Conservation (phyloP, 1,140 invertebrate species). For the Caenorhabditis tropicalis region DNA sequence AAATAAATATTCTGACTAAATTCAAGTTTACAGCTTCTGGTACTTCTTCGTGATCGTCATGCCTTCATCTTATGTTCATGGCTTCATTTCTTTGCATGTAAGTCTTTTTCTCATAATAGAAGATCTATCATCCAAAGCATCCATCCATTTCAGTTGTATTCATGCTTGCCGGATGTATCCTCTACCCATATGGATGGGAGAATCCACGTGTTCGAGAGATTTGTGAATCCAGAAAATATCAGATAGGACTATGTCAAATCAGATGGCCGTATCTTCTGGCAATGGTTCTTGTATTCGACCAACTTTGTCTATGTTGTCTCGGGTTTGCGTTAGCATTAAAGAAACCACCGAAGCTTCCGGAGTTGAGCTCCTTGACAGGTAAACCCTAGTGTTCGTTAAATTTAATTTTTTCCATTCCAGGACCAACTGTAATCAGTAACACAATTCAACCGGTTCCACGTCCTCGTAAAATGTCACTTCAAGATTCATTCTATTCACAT, state of each 20-base stretch:
- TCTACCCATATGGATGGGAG: conserved; percentile 93
- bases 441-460: conserved; percentile 38
- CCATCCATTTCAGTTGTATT: conserved; percentile 79
- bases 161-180: conserved; percentile 83
- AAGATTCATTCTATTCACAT: conserved; percentile 24
- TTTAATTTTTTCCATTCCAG: too few species aligned
- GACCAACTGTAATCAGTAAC: conserved; percentile 1
- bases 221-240: conserved; percentile 83
- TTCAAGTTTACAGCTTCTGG: conserved; percentile 48
- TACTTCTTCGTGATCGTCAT: conserved; percentile 54
- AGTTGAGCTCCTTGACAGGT: conserved; percentile 29
- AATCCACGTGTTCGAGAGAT: conserved; percentile 82
- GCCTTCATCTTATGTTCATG: conserved; percentile 53
- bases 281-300: conserved; percentile 88
- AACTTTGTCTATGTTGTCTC: conserved; percentile 84
- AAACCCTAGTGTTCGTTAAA: too few species aligned
- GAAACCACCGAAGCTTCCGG: conserved; percentile 75
- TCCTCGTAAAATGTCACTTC: conserved; percentile 47
- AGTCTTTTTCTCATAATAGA: too few species aligned
- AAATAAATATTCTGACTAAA: not conserved
- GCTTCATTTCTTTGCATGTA: conserved; percentile 58
- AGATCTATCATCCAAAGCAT: too few species aligned
- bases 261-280: conserved; percentile 94
- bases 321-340: conserved; percentile 89
- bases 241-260: conserved; percentile 83